Conservation (phyloP, 53 echinoderm and acorn worm genomes). For the Antedon mediterranea region DNA sequence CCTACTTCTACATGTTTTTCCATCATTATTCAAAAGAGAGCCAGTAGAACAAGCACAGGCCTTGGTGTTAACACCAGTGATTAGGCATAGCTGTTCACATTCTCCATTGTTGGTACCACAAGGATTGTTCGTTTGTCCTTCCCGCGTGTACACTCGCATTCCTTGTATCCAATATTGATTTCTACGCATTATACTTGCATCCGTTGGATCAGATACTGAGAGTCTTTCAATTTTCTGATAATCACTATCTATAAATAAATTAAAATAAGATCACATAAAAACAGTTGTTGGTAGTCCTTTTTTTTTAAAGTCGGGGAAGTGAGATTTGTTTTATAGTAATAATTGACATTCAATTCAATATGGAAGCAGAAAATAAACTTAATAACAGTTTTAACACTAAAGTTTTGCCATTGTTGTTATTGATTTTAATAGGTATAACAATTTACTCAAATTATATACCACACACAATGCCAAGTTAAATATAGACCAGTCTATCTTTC, state of each 20-base stretch:
- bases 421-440: too few species aligned
- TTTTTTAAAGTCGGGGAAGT: too few species aligned
- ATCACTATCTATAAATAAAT: background rate
- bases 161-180: background rate
- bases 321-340: too few species aligned
- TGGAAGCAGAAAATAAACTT: too few species aligned
- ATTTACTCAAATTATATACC: too few species aligned
- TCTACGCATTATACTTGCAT: background rate
- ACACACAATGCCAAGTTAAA: too few species aligned
- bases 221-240: background rate
- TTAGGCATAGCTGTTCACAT: slow-evolving; percentile 46
- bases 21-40: slow-evolving; percentile 33
- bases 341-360: too few species aligned
- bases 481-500: too few species aligned
- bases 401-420: too few species aligned
- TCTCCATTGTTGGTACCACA: slow-evolving; percentile 47
- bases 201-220: background rate
- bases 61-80: slow-evolving; percentile 19
- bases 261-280: too few species aligned
- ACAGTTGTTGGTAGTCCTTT: too few species aligned
- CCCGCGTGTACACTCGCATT: slow-evolving; percentile 17
- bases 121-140: slow-evolving; percentile 16
- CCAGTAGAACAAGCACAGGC: slow-evolving; percentile 40
- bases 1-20: slow-evolving; percentile 36
- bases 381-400: too few species aligned